Base-by-base conservation (phyloP, 2,888 invertebrate genomes). In the Torymus texanus region DNA sequence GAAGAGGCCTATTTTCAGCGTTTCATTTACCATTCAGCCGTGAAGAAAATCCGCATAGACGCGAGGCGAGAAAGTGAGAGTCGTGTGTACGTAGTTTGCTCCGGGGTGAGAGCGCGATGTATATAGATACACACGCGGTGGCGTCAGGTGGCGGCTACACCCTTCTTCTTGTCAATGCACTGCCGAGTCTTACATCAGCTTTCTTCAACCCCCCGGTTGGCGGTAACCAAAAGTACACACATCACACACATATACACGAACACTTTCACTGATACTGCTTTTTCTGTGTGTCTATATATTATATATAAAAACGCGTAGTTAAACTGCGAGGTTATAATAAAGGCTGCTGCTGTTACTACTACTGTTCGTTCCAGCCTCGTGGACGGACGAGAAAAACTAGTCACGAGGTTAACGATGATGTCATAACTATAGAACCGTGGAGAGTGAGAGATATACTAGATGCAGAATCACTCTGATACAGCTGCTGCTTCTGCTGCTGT, bases 1-100 rank as follows among this genome's bases (percentile, higher is more conserved):
- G n/a, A n/a, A 41, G 8, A 5, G 41, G 8, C 41, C 41, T 41
- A 41, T 41, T 41, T 41, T 41, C 41, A 8, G 41, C 8, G 0
- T 8, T 41, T 0, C 41, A 41, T 41, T 66, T 67, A 72, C 66
- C 72, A 66, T 72, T 72, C 24, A 61, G 61, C 10, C 55, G 1
- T 11, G 13, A 61, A 66, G 50, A 72, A 66, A n/a, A 73, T 73
- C 78, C 78, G 78, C 73, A 73, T 56, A 56, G 73, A 24, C 62
- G 78, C 29, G n/a, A 65, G 41, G 1, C 1, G 41, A 41, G 29
- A 29, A 8, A 29, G 29, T 5, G 29, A n/a, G 61, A 16, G 58
- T n/a, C n/a, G n/a, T 24, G n/a, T 56, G 29, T n/a, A 62, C 41
- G 24, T 61, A 41, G 58, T 58, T 12, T 58, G 16, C 21, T 18